These are phyloP conservation scores for Chionomys nivalis DNA, from an alignment of 2,113 vertebrate genomes.

Conservation along the genomic window DNA sequence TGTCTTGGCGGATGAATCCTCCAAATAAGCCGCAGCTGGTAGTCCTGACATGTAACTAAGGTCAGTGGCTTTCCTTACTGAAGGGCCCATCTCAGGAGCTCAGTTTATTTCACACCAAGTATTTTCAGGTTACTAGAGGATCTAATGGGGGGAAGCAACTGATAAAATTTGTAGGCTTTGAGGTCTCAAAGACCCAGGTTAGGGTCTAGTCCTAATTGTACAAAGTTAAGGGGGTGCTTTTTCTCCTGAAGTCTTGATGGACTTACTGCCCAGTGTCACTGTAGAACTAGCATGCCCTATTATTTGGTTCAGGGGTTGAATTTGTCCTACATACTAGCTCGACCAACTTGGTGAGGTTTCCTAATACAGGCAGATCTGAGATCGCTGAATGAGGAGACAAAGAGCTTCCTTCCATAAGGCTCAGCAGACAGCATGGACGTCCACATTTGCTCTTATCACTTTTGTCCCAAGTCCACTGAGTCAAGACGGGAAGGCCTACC, in stretches of 20 bases:
- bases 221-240: not conserved
- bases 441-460: no score
- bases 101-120: not conserved
- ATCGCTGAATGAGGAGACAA: not conserved
- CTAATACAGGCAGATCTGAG: not conserved
- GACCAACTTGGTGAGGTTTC: not conserved
- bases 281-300: not conserved
- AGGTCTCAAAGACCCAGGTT: not conserved
- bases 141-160: not conserved
- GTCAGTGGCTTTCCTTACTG: not conserved
- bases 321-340: not conserved
- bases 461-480: not conserved
- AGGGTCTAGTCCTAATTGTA: not conserved
- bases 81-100: not conserved
- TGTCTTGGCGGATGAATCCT: conserved; percentile 4
- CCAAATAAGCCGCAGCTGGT: conserved; percentile 52
- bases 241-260: not conserved
- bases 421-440: not conserved
- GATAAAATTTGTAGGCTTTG: not conserved
- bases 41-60: not conserved
- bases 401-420: not conserved
- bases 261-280: not conserved
- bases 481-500: not conserved
- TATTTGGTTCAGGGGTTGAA: not conserved
- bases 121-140: not conserved